phyloP scores from a whole-genome alignment of 2,113 vertebrate genomes.

The Dipodomys spectabilis region DNA sequence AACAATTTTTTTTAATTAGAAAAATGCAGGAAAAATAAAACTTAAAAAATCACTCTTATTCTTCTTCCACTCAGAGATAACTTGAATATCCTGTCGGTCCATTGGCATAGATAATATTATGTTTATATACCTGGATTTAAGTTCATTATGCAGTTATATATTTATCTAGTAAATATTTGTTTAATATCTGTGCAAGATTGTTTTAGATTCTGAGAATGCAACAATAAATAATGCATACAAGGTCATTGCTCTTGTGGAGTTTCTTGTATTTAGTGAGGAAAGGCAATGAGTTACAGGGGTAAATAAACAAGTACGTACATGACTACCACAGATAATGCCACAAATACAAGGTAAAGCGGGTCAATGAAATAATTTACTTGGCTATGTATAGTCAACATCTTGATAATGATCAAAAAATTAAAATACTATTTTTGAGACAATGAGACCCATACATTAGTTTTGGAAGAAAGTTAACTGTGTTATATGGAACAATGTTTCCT shows the following conservation, averaged over 20 bases:
- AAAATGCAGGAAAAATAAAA: neutral
- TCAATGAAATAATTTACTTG: neutral
- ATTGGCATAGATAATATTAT: slow-evolving; percentile 18
- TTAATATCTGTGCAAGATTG: neutral
- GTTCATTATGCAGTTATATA: neutral
- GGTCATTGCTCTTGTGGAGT: neutral
- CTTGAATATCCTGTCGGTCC: slow-evolving; percentile 1
- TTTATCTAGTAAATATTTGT: slow-evolving; percentile 48
- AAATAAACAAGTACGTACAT: slow-evolving; percentile 2
- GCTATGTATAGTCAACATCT: neutral
- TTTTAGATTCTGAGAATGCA: neutral
- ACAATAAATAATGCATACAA: slow-evolving; percentile 11
- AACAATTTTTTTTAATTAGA: neutral
- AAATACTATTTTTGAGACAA: slow-evolving; percentile 11
- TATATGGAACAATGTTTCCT: neutral
- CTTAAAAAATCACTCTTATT: neutral
- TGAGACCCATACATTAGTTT: neutral
- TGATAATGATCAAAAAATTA: slow-evolving; percentile 9
- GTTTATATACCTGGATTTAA: neutral
- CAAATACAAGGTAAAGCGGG: neutral
- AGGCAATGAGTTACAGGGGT: slow-evolving; percentile 24
- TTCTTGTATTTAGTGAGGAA: slow-evolving; percentile 14
- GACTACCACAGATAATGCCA: neutral
- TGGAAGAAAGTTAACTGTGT: neutral
- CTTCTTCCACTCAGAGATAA: slow-evolving; percentile 1